Evolutionary conservation across 1,140 invertebrate genomes (phyloP), one percentile per base, ranked within the genome.

Genomic region (Polypedilum pembai): DNA sequence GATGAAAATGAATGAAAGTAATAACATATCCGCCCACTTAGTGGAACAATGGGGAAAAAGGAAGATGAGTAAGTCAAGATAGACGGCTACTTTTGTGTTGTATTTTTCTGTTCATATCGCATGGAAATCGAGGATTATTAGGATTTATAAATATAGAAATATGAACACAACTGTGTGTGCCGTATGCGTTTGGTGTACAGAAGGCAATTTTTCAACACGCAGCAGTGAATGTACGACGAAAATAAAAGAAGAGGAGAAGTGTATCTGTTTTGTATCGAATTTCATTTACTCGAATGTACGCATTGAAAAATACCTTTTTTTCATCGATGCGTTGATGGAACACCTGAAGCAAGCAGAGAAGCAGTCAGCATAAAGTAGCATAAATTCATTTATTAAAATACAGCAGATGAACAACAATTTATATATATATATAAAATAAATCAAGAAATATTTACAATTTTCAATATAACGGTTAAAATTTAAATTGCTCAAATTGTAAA

Each of bases 191-290:
- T 56, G 15, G 8, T n/a, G n/a, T 56, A 56, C 45, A 56, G 45
- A 56, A 56, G 45, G 45, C 45, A 56, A 56, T 56, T 56, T 56
- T 56, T 56, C 4, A n/a, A 45, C 15, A 12, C 15, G 5, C 24
- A 33, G 24, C 24, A 33, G 24, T 5, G 24, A 33, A n/a, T n/a
- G 24, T 33, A 33, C 24, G 24, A 33, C 24, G 24, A 33, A 33
- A 33, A 33, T 33, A 33, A 33, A 33, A 33, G 24, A 33, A 33
- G 5, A 33, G 5, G 24, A 33, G 24, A 33, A 33, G 45, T 56
- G 45, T 56, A 56, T 56, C 45, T 56, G 45, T 56, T 56, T 56
- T 56, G 45, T 56, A 56, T 56, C 45, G n/a, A 56, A 56, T 56
- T 56, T n/a, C 45, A 56, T 56, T n/a, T 56, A n/a, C n/a, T 3